These are phyloP conservation scores for Xiphophorus hellerii DNA, from an alignment of 2,113 vertebrate genomes.

Conservation along the genomic window DNA sequence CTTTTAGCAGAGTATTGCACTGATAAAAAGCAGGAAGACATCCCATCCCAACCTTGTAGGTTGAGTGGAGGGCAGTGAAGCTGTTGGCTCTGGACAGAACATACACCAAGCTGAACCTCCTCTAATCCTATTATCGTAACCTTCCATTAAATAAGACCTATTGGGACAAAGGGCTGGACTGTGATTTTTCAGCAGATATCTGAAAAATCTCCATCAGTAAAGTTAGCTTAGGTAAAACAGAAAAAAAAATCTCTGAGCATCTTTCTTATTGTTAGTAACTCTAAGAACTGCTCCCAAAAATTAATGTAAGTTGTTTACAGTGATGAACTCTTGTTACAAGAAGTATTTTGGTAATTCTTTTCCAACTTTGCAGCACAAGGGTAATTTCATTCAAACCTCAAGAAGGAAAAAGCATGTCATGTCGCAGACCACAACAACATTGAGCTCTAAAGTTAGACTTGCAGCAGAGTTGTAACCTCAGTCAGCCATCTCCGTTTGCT, in stretches of 20 bases:
- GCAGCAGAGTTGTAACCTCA: constrained; percentile 16
- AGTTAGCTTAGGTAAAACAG: background rate
- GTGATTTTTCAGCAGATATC: constrained; percentile 36
- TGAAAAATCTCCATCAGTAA: constrained; percentile 23
- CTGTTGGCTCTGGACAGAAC: constrained; percentile 48
- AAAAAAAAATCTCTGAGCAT: background rate
- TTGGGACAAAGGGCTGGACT: constrained; percentile 66
- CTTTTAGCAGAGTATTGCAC: constrained; percentile 20
- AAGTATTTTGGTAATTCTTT: background rate
- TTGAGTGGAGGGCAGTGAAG: constrained; percentile 20
- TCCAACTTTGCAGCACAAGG: constrained; percentile 17
- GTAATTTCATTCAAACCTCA: constrained; percentile 2
- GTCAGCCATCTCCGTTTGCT: constrained; percentile 19
- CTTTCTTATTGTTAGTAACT: background rate
- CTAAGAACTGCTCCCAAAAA: background rate
- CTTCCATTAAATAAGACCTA: constrained; percentile 77
- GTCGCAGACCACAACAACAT: constrained; percentile 7
- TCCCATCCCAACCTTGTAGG: constrained; percentile 23
- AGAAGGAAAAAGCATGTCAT: background rate
- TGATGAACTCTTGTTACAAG: background rate
- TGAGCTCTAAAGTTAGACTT: constrained; percentile 20
- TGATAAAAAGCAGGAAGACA: constrained; percentile 18
- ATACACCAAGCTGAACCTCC: constrained; percentile 78
- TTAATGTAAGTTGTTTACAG: background rate
- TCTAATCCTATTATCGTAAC: constrained; percentile 82